Base-by-base conservation (phyloP, 2,113 vertebrate species). In the Microcebus jonahi region DNA sequence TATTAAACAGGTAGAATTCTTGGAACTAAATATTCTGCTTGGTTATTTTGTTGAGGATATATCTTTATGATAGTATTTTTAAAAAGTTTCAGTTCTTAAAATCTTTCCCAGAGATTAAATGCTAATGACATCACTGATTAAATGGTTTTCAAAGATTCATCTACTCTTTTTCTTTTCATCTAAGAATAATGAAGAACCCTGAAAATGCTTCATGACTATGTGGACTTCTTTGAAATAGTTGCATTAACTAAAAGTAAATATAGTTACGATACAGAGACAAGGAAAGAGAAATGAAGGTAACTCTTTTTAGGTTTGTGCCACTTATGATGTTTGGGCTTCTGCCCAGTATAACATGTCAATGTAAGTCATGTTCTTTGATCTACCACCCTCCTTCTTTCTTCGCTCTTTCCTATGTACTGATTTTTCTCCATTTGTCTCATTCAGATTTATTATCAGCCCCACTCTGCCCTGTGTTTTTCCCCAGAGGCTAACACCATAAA, bases 151-250 rank as follows among this genome's bases (percentile, higher is more conserved):
- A 76, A 61, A 20, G 6, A 61, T 81, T 84, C 25, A 36, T 55
- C 76, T 82, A 36, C 27, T 29, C 79, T 57, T 92, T 94, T 57
- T 75, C 59, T 67, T 91, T 83, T 95, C 36, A 88, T 71, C 29
- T 34, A 87, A 73, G 31, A 90, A 67, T 53, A 95, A 89, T 25
- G 17, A 36, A 88, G 23, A 75, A 45, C 36, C 39, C 48, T 96
- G 71, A 68, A 93, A 93, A 80, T 79, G n/a, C 4, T 55, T 90
- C 65, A 42, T 21, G 14, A 85, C 42, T 59, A 36, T 55, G 29
- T 5, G 1, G 10, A 7, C 21, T 63, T 63, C 89, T 88, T 91
- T 77, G 59, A 94, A 95, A 71, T 39, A 45, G 0, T 36, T 81
- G 9, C 36, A 31, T 15, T 90, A 48, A 85, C 17, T 91, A 36